phyloP scores from a whole-genome alignment of 1,140 invertebrate genomes.

The Manduca sexta region DNA sequence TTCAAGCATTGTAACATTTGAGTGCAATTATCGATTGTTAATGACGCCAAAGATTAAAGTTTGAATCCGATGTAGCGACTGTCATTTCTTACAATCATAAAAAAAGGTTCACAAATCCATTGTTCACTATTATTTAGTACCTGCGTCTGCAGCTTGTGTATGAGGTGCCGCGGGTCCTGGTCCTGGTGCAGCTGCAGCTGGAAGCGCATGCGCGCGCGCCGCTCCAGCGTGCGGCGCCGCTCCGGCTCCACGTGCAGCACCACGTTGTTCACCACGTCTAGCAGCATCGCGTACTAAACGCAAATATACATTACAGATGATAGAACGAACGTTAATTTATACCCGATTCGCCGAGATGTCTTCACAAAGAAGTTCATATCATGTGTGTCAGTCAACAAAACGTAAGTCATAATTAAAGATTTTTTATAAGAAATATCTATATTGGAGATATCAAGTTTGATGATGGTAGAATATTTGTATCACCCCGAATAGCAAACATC shows the following conservation, averaged over 20 bases:
- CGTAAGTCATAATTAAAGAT: neutral
- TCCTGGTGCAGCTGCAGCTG: constrained; percentile 91
- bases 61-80: neutral
- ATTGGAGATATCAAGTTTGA: neutral
- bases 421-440: neutral
- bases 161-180: constrained; percentile 93
- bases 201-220: constrained; percentile 93
- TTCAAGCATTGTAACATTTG: no score
- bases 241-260: constrained; percentile 97
- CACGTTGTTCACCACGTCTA: constrained; percentile 98
- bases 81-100: neutral
- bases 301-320: no score
- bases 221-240: constrained; percentile 91
- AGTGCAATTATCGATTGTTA: no score
- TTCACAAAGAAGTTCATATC: no score
- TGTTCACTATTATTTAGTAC: no score
- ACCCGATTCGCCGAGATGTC: no score
- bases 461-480: no score
- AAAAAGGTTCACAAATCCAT: no score
- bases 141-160: constrained; percentile 91
- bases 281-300: constrained; percentile 91
- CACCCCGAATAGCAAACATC: no score
- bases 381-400: no score
- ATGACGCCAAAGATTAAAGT: no score
- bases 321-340: neutral